Conservation (phyloP, 2,113 vertebrate species). For the Marmota flaviventris region DNA sequence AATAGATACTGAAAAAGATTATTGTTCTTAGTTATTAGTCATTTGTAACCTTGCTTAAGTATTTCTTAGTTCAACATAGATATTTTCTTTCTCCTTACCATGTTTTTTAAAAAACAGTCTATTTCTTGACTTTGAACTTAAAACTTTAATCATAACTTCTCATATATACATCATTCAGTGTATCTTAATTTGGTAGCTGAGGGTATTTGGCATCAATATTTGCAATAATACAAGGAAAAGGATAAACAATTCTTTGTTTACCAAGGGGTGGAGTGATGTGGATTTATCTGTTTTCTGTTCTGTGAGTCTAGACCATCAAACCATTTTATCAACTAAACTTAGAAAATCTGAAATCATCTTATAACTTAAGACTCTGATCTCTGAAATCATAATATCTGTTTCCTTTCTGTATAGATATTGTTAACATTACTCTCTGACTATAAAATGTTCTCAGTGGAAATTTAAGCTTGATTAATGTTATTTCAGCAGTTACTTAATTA, state of each 20-base stretch:
- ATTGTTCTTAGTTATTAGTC: slow-evolving; percentile 85
- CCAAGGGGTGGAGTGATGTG: slow-evolving; percentile 37
- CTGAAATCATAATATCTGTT: slow-evolving; percentile 62
- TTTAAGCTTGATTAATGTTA: slow-evolving; percentile 61
- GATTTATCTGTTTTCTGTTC: slow-evolving; percentile 71
- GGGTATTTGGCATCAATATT: slow-evolving; percentile 72
- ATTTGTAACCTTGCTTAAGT: slow-evolving; percentile 82
- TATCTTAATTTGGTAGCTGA: slow-evolving; percentile 62
- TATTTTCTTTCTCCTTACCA: slow-evolving; percentile 76
- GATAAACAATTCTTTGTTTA: slow-evolving; percentile 64
- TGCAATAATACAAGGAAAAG: slow-evolving; percentile 56
- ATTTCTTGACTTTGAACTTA: slow-evolving; percentile 79
- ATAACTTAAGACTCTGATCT: slow-evolving; percentile 63
- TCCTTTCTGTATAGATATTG: slow-evolving; percentile 55
- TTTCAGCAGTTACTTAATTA: slow-evolving; percentile 66
- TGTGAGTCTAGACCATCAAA: slow-evolving; percentile 52
- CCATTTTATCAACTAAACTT: slow-evolving; percentile 64
- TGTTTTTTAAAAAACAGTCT: slow-evolving; percentile 75
- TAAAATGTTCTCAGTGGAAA: slow-evolving; percentile 65
- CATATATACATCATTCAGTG: slow-evolving; percentile 66
- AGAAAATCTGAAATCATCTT: slow-evolving; percentile 65
- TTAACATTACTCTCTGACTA: slow-evolving; percentile 38
- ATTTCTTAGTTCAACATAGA: slow-evolving; percentile 78
- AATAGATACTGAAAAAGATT: slow-evolving; percentile 79
- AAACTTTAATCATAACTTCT: slow-evolving; percentile 74